A percentile compares a stretch with the other conserved stretches of the same genome.
phyloP scores from a whole-genome alignment of 2,797 vertebrate genomes.

The Siniperca obscura region DNA sequence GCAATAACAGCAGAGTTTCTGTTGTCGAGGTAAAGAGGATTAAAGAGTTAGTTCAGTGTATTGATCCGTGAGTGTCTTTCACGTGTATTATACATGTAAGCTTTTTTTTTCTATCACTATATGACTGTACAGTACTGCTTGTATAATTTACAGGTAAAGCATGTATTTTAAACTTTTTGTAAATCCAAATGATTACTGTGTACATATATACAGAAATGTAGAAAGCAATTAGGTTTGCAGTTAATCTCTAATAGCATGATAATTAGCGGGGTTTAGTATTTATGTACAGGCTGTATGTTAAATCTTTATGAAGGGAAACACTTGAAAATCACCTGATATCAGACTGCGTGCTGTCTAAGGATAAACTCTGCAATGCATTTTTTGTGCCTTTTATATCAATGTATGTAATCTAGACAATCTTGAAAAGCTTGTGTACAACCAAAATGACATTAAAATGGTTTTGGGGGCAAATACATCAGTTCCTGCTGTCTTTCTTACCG shows the following conservation, averaged over 20 bases:
- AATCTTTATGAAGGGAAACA: conserved; percentile 92
- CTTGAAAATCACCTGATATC: conserved; percentile 91
- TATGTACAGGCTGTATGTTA: conserved; percentile 87
- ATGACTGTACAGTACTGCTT: conserved; percentile 93
- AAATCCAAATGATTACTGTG: conserved; percentile 69
- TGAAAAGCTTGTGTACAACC: conserved; percentile 93
- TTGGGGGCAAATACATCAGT: conserved; percentile 77
- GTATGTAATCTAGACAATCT: conserved; percentile 98
- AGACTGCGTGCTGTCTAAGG: conserved; percentile 87
- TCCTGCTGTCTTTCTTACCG: conserved; percentile 29
- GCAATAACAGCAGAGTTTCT: conserved; percentile 64
- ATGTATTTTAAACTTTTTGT: conserved; percentile 87
- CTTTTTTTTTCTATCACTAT: conserved; percentile 88
- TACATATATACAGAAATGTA: conserved; percentile 81
- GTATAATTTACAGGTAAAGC: conserved; percentile 89
- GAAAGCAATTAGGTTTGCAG: conserved; percentile 71
- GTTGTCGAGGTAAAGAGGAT: conserved; percentile 19
- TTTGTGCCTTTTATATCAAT: conserved; percentile 98
- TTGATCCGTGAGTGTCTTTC: conserved; percentile 79
- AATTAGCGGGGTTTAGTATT: conserved; percentile 83
- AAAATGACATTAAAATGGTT: conserved; percentile 95
- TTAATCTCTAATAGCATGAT: conserved; percentile 89
- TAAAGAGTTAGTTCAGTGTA: conserved; percentile 40
- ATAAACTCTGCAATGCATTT: conserved; percentile 91
- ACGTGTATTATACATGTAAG: conserved; percentile 72